Conservation (phyloP, 2,888 invertebrate genomes). For the Loripinus fragilis region DNA sequence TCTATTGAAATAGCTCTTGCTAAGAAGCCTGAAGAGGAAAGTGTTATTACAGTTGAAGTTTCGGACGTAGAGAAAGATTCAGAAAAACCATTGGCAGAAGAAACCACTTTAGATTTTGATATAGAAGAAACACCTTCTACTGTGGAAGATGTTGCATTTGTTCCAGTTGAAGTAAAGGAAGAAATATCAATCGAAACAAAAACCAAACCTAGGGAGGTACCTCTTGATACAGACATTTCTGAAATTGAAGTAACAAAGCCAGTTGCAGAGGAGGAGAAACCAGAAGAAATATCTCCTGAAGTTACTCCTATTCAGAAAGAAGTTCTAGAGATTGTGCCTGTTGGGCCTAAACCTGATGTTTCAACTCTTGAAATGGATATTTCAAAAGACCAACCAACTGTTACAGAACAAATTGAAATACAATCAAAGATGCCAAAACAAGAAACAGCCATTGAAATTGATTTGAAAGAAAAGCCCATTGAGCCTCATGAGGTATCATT, state of each 20-base stretch:
- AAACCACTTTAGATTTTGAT: not conserved
- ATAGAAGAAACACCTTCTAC: constrained; percentile 16
- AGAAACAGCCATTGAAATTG: constrained; percentile 20
- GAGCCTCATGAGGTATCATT: not conserved
- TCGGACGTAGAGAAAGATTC: too few relatives aligned
- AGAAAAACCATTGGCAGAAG: too few relatives aligned
- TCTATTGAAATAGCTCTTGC: constrained; percentile 20
- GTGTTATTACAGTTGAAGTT: constrained; percentile 16
- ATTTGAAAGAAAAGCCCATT: constrained; percentile 19
- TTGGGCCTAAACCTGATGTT: constrained; percentile 8
- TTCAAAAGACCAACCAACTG: not conserved
- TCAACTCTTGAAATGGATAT: not conserved
- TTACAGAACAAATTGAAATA: constrained; percentile 2
- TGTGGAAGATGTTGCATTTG: constrained; percentile 15
- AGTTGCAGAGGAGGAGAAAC: constrained; percentile 20
- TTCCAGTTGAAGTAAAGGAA: constrained; percentile 4
- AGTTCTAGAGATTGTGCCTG: too few relatives aligned
- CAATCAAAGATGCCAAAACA: constrained; percentile 26
- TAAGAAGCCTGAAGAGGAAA: constrained; percentile 27
- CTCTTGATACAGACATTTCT: not conserved
- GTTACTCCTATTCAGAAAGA: too few relatives aligned
- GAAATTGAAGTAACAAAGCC: constrained; percentile 24
- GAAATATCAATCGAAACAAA: constrained; percentile 24
- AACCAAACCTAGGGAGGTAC: constrained; percentile 9
- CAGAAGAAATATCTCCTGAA: constrained; percentile 22